These are phyloP conservation scores for Nematolebias whitei DNA, from an alignment of 2,113 vertebrate genomes.

Conservation along the genomic window DNA sequence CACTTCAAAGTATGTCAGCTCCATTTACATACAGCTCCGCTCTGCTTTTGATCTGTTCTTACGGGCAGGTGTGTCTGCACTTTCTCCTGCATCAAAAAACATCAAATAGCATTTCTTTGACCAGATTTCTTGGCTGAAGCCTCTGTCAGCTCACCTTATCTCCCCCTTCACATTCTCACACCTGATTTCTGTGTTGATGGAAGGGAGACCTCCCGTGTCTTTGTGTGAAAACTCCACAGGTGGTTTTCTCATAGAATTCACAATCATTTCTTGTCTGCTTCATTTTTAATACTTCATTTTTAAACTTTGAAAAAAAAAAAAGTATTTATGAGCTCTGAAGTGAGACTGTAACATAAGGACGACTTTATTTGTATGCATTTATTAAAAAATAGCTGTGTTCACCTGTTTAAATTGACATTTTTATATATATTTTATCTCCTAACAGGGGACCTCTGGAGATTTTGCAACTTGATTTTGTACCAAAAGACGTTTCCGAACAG, in stretches of 20 bases:
- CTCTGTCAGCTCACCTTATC: conserved; percentile 55
- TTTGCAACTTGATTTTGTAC: conserved; percentile 89
- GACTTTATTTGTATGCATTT: neutral
- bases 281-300: neutral
- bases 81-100: conserved; percentile 61
- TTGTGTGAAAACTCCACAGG: conserved; percentile 18
- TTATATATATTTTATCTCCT: neutral
- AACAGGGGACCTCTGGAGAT: conserved; percentile 83
- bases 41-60: conserved; percentile 62
- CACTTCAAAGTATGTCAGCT: conserved; percentile 56
- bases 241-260: conserved; percentile 29
- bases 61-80: conserved; percentile 58
- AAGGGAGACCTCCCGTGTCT: conserved; percentile 45
- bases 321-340: neutral
- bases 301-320: neutral
- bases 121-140: conserved; percentile 53
- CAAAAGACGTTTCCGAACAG: conserved; percentile 79
- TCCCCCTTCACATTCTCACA: conserved; percentile 52
- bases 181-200: conserved; percentile 38
- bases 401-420: neutral
- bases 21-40: conserved; percentile 38
- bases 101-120: conserved; percentile 64
- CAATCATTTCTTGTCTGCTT: conserved; percentile 21
- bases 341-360: neutral
- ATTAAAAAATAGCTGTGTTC: neutral